phyloP scores from a whole-genome alignment of 1,140 invertebrate species.

The Pollicipes pollicipes region DNA sequence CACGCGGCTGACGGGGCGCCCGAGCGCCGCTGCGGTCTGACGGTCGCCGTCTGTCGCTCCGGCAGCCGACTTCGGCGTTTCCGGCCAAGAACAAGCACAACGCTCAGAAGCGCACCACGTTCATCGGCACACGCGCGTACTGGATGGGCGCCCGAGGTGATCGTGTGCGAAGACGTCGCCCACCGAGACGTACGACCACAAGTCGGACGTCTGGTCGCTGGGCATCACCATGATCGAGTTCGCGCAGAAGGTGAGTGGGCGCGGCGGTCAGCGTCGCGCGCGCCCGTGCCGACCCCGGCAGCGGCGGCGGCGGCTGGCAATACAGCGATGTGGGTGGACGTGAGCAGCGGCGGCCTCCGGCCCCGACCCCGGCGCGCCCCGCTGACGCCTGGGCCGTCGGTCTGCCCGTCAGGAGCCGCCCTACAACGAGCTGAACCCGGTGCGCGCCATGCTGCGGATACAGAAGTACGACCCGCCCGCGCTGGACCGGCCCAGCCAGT shows the following conservation, averaged over 20 bases:
- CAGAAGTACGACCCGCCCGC: slow-evolving; percentile 94
- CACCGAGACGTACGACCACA: slow-evolving; percentile 94
- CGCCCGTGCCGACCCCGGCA: no score
- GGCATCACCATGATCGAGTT: slow-evolving; percentile 97
- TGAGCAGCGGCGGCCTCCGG: no score
- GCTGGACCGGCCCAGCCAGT: slow-evolving; percentile 63
- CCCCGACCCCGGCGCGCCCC: no score
- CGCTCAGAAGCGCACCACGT: slow-evolving; percentile 89
- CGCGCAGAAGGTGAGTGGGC: slow-evolving; percentile 56
- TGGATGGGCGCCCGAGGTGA: slow-evolving; percentile 99
- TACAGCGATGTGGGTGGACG: no score
- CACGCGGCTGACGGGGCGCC: no score
- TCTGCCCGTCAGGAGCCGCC: slow-evolving; percentile 52
- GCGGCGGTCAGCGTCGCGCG: no score
- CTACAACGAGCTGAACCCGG: slow-evolving; percentile 97
- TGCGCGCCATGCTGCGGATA: slow-evolving; percentile 93
- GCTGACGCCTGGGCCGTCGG: no score
- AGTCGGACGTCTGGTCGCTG: slow-evolving; percentile 85
- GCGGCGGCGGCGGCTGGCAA: no score
- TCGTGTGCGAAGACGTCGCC: slow-evolving; percentile 96
- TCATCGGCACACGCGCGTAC: slow-evolving; percentile 94
- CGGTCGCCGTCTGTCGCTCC: slow-evolving; percentile 16
- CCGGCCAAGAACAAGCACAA: slow-evolving; percentile 94
- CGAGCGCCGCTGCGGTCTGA: no score
- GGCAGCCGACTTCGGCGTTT: slow-evolving; percentile 96